phyloP scores from a whole-genome alignment of 2,113 vertebrate species.

The Anolis sagrei region DNA sequence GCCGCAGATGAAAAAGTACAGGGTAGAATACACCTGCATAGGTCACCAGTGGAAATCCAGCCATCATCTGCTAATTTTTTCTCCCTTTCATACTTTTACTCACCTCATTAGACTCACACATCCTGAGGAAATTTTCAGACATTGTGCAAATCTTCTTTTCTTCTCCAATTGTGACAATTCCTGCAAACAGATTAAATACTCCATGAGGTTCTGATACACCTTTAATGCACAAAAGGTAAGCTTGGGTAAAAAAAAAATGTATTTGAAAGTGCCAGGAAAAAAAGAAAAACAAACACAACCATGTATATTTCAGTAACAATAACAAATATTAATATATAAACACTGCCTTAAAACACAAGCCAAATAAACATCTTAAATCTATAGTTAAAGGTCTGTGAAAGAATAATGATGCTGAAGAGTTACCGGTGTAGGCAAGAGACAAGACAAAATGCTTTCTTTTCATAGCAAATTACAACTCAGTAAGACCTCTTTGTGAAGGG shows the following conservation, averaged over 20 bases:
- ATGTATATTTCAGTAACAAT: not conserved
- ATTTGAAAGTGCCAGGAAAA: not conserved
- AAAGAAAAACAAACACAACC: not conserved
- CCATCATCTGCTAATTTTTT: too few species aligned
- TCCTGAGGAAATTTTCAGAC: constrained; percentile 92
- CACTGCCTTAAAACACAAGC: not conserved
- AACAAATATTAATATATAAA: not conserved
- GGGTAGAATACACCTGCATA: too few species aligned
- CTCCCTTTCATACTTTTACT: constrained; percentile 35
- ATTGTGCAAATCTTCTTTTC: constrained; percentile 91
- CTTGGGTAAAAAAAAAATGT: too few species aligned
- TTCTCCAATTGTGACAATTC: constrained; percentile 91
- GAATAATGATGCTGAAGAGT: not conserved
- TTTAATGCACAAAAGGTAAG: not conserved
- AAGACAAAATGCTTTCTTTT: not conserved
- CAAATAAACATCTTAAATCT: not conserved
- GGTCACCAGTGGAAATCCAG: too few species aligned
- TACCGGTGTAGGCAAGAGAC: not conserved
- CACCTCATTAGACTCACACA: constrained; percentile 97
- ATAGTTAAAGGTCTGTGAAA: not conserved
- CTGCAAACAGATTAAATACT: constrained; percentile 73
- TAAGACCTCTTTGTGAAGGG: not conserved
- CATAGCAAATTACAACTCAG: not conserved
- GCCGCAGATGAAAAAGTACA: too few species aligned
- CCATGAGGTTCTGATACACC: not conserved